Conservation (phyloP, 2,113 vertebrate species). For the Antechinus stuartii region DNA sequence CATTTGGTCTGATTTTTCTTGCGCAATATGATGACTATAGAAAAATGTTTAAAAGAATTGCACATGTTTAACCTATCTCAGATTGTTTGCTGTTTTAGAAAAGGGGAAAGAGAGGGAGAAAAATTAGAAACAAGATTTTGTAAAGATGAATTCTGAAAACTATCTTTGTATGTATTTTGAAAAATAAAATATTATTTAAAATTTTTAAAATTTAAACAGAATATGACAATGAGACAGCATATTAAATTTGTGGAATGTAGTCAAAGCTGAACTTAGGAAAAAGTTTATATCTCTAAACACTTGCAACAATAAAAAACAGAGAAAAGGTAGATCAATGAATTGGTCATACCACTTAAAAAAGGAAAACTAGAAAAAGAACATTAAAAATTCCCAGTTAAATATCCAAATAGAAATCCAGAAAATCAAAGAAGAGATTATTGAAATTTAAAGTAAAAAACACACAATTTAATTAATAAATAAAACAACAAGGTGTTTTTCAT, state of each 20-base stretch:
- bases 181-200: no score
- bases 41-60: no score
- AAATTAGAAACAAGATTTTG: no score
- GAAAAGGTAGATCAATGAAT: not conserved
- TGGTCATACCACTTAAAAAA: not conserved
- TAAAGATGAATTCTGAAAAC: no score
- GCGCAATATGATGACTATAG: no score
- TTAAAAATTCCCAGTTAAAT: not conserved
- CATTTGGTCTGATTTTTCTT: no score
- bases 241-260: not conserved
- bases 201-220: not conserved
- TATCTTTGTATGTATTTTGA: no score
- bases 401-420: not conserved
- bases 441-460: not conserved
- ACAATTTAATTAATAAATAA: not conserved
- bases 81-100: no score
- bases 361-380: slow-evolving; percentile 10
- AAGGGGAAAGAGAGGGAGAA: no score
- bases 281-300: not conserved
- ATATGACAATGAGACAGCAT: not conserved
- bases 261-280: not conserved
- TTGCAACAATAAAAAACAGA: not conserved
- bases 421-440: not conserved
- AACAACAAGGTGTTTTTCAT: not conserved
- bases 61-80: no score